Base-by-base conservation (phyloP, 2,113 vertebrate genomes). In the Struthio camelus region DNA sequence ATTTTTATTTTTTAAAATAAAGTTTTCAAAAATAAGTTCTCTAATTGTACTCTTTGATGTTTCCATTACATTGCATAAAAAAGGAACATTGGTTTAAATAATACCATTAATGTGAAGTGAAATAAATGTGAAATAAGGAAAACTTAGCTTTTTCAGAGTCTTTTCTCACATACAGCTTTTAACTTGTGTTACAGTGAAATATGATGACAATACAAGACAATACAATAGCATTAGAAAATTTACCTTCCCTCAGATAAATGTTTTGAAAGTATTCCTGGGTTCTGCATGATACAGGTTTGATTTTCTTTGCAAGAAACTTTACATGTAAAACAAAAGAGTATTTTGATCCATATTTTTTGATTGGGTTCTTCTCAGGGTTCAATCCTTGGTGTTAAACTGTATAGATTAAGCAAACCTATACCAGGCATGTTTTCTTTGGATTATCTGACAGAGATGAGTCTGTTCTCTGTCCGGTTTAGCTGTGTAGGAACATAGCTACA, bases 1-100 rank as follows among this genome's bases (percentile, higher is more conserved):
- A n/a, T n/a, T n/a, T n/a, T n/a, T n/a, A n/a, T n/a, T n/a, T 85
- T 92, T 79, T 42, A 89, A 87, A 91, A 53, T 48, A 61, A 75
- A 95, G 34, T 84, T 80, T 90, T 86, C 40, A 51, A 38, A 75
- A 86, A 70, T 10, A 84, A 27, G 28, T 62, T 95, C 70, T 48
- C 14, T 44, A 14, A 78, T 32, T 67, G 58, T 46, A 82, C 44
- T 80, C 79, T 59, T 66, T 54, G 77, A 89, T 80, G 23, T 77
- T 95, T 90, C 30, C 61, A 51, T 77, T 87, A 34, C 50, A 91
- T 66, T 77, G 92, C 59, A 65, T 51, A 3, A 27, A 93, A 95
- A 83, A 78, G 44, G n/a, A 65, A 51, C 27, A 53, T 50, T 89
- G 72, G 10, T 61, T 94, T 46, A 70, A 85, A 86, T 28, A 85